Evolutionary conservation across 2,888 invertebrate species (phyloP), one percentile per base, ranked within the genome.

Genomic region (Cephus rjabovi): DNA sequence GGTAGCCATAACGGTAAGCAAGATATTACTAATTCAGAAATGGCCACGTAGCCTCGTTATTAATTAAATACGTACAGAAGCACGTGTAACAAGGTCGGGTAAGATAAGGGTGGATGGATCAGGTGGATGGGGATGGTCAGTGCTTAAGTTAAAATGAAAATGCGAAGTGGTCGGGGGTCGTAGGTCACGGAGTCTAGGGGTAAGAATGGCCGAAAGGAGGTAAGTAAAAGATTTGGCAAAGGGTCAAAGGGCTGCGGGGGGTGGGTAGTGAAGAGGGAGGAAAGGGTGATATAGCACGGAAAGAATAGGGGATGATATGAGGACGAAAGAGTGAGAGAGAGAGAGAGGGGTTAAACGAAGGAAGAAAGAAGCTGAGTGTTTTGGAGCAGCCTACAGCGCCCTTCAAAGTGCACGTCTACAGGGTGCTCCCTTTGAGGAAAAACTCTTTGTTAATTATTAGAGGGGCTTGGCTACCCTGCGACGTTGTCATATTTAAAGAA

Each of bases 391-490:
- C 23, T 40, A 12, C 73, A 30, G 73, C 68, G 68, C 35, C 34
- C 33, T 37, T 33, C 71, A 31, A 71, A 33, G 3, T 23, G 34
- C 68, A 15, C 69, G 30, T 74, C 71, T 15, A 37, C 31, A 31
- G 34, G 9, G 31, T 33, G 71, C 71, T 34, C 69, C 73, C 76
- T 33, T 37, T 30, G 40, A 35, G 35, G 75, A 40, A 83, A 85
- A 85, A 83, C 84, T 85, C 84, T 83, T 84, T 86, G 85, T 87
- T 87, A 87, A 87, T 87, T 87, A 86, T 84, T 85, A 85, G 87
- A 83, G 83, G 40, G 40, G 4, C 33, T 56, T 23, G 40, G 40
- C 40, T 23, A 56, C 23, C 40, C 84, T 80, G 83, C 85, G 85
- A 83, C 79, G 83, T 23, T 82, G 83, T 82, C 83, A 84, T 85